Evolutionary conservation across 2,888 invertebrate genomes (phyloP), one percentile per base, ranked within the genome.

Genomic region (Cantharis nigra): DNA sequence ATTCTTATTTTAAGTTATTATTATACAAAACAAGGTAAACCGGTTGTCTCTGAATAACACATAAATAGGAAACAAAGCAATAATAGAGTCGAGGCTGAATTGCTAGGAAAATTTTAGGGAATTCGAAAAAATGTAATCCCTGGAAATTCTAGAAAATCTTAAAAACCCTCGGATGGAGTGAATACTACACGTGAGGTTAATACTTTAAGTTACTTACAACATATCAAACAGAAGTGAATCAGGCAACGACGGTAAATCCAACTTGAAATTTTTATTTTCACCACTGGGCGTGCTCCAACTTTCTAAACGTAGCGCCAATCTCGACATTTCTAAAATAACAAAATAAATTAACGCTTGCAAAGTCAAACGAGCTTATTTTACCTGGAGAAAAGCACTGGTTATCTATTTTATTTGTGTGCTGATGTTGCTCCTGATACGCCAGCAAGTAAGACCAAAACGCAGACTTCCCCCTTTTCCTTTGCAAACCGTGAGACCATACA

Each of bases 401-500:
- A 63, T 82, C 81, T n/a, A 80, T 79, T 74, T 82, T 82, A 23
- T 65, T 75, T 11, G 79, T 69, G 63, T 80, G 78, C 64, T 81
- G 79, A 74, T 82, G 82, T 64, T 81, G 80, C 85, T 97, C 97
- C 85, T 98, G 95, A 87, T 96, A 98, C 86, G 95, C 95, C 14
- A 94, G 92, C 74, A 99, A 91, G 89, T 98, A 98, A 78, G 97
- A 95, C 99, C 99, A 99, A 5, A 99, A 90, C 0, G 98, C 97
- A 0, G 98, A 98, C 89, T 98, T 99, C 9, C 98, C 98, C 90
- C 97, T 95, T 88, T 98, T 99, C 79, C 94, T 95, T 84, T 97
- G 97, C 72, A 98, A 90, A 0, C 99, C 99, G 86, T 99, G 99
- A 0, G 97, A 96, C 99, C 99, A 99, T 26, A 99, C 95, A 82